Base-by-base conservation (phyloP, 2,888 invertebrate genomes). In the Hemithea aestivaria region DNA sequence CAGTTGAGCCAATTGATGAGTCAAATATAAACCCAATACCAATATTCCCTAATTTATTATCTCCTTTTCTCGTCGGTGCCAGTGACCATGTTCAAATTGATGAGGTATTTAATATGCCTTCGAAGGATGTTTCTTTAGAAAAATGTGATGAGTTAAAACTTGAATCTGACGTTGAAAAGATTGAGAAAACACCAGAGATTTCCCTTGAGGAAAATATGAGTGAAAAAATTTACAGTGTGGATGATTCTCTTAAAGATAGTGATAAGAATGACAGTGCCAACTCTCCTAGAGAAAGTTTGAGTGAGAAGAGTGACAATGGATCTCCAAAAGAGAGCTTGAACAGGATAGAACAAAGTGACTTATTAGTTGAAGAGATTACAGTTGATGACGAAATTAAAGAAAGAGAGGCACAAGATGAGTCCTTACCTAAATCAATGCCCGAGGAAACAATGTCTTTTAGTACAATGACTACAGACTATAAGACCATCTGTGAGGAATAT, bases 401-500 rank as follows among this genome's bases (percentile, higher is more conserved):
- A 58, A 78, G 55, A 58, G 68, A 61, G 1, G 53, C 53, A 34
- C 54, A 53, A 7, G 69, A 71, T 39, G 75, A 73, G 23, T 56
- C 53, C 7, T 63, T 66, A 1, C 76, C 75, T 1, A 85, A 82
- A 44, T 84, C 83, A 1, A 66, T 80, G 37, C 66, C 69, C 0
- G 81, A 81, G 12, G 85, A 87, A 28, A 76, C 73, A 7, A 64
- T 71, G 45, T 84, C 87, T 45, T 87, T 90, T 39, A 89, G 88
- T 55, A 89, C 90, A 4, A 81, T 90, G 53, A 90, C 92, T 6
- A 92, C 92, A 12, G 93, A 93, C 51, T 93, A 93, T 66, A 91
- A 91, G 63, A 91, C 92, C 9, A 87, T 92, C 35, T 90, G 92
- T 61, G 92, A 92, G 53, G 91, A 93, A 44, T 91, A 91, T 67